phyloP scores from a whole-genome alignment of 2,888 invertebrate genomes.

The Drosophila greeni region DNA sequence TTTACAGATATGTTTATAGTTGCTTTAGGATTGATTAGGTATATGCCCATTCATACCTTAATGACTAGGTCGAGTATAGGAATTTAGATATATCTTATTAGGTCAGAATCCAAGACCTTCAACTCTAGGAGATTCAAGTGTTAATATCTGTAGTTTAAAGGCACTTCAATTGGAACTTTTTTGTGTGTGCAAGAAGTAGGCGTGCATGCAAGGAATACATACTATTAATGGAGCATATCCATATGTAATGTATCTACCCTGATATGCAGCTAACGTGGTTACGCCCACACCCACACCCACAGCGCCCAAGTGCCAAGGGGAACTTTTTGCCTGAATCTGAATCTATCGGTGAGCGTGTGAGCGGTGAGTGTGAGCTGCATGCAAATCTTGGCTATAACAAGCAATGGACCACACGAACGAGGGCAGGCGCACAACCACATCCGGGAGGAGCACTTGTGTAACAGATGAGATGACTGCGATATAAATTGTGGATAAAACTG shows the following conservation, averaged over 20 bases:
- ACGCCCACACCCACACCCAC: slow-evolving; percentile 1
- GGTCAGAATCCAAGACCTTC: background rate
- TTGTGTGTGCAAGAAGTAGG: slow-evolving; percentile 54
- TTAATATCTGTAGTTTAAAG: background rate
- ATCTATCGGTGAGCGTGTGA: slow-evolving; percentile 47
- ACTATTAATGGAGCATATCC: slow-evolving; percentile 73
- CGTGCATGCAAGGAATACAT: slow-evolving; percentile 72
- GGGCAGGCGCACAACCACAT: slow-evolving; percentile 23
- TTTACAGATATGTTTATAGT: background rate
- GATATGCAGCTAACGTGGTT: slow-evolving; percentile 75
- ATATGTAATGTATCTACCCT: slow-evolving; percentile 73
- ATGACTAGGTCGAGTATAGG: background rate
- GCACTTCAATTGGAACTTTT: slow-evolving; percentile 22
- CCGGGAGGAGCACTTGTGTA: slow-evolving; percentile 53
- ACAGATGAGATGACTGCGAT: slow-evolving; percentile 72
- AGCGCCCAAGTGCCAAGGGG: slow-evolving; percentile 29
- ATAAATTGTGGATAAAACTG: slow-evolving; percentile 70
- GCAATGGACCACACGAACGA: slow-evolving; percentile 56
- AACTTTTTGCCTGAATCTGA: slow-evolving; percentile 35
- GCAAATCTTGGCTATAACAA: slow-evolving; percentile 66
- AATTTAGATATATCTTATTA: background rate
- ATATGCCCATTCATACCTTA: too few species aligned
- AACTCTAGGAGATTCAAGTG: too few species aligned
- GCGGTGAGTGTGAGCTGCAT: slow-evolving; percentile 65
- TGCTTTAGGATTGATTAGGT: too few species aligned